These are phyloP conservation scores for Mastomys coucha DNA, from an alignment of 2,113 vertebrate species.

Conservation along the genomic window DNA sequence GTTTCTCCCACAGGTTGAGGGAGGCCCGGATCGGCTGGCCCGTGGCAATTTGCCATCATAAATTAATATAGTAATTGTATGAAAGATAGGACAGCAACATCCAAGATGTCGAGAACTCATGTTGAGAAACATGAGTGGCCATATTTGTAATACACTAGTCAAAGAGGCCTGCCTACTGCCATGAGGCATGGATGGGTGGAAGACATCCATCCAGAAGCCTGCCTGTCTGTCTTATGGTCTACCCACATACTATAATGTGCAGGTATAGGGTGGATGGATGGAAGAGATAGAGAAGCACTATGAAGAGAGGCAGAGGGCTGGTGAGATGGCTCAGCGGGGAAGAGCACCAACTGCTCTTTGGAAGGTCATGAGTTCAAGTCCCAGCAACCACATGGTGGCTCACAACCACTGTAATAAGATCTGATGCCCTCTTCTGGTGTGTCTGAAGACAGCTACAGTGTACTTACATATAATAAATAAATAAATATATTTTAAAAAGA, in stretches of 20 bases:
- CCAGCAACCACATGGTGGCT: no score
- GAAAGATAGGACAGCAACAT: background rate
- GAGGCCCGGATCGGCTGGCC: no score
- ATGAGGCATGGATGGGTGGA: background rate
- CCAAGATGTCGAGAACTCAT: background rate
- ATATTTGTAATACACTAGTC: slow-evolving; percentile 38
- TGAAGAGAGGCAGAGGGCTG: background rate
- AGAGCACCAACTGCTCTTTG: no score
- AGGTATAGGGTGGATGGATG: background rate
- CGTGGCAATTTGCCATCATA: background rate
- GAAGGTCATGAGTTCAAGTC: no score
- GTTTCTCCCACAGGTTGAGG: no score
- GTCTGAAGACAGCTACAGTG: no score
- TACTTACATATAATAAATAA: no score
- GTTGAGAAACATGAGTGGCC: background rate
- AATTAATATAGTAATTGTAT: background rate
- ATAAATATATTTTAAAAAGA: no score
- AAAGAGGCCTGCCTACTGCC: background rate
- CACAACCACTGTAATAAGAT: no score
- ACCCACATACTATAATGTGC: background rate
- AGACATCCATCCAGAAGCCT: background rate
- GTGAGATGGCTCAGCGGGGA: no score
- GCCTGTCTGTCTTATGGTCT: background rate
- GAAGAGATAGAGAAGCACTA: background rate
- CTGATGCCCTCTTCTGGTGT: no score